Evolutionary conservation across 2,113 vertebrate genomes (phyloP).

Genomic region (Bucco capensis): DNA sequence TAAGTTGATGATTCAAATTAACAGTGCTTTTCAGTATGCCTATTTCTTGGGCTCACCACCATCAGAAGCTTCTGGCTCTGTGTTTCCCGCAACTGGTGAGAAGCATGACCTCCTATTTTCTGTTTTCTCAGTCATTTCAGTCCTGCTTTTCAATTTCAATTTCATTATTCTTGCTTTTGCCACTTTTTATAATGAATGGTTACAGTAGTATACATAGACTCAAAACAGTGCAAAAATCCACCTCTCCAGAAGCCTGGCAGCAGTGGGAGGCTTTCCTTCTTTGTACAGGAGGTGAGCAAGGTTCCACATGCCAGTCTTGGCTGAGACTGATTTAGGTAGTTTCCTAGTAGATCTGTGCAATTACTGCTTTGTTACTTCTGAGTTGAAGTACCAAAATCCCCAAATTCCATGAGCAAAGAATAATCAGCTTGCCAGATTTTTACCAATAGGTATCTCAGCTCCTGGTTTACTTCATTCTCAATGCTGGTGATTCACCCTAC

Average conservation of each 20-base stretch:
- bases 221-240: neutral
- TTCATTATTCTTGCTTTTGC: neutral
- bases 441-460: neutral
- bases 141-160: neutral
- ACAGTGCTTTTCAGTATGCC: neutral
- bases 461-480: neutral
- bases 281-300: neutral
- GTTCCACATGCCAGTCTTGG: rapidly evolving
- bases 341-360: neutral
- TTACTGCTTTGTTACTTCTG: neutral
- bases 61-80: neutral
- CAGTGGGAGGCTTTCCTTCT: neutral
- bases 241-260: neutral
- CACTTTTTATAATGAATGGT: neutral
- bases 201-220: neutral
- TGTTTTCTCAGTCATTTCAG: neutral
- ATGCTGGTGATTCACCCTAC: neutral
- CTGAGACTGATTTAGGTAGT: neutral
- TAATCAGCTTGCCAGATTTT: neutral
- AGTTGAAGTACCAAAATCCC: neutral
- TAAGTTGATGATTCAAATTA: neutral
- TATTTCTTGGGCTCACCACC: neutral
- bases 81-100: neutral
- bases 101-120: neutral
- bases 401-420: neutral